A percentile compares a stretch with the other conserved stretches of the same genome.
Evolutionary conservation across 2,888 invertebrate genomes (phyloP).

Genomic region (Lithophane leautieri): DNA sequence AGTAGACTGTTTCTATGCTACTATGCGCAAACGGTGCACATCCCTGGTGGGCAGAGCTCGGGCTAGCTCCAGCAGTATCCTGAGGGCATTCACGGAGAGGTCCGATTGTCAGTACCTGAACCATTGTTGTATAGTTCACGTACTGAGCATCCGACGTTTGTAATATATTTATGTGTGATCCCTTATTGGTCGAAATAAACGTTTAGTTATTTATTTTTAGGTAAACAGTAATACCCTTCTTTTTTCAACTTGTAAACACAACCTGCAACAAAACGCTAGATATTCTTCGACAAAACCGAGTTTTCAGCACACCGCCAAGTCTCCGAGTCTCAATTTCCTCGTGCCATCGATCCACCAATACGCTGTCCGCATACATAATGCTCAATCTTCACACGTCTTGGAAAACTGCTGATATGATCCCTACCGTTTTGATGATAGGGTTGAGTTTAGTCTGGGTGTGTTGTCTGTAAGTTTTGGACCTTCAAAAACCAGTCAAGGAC

Average conservation of each 20-base stretch:
- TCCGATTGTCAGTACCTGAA: too few relatives aligned
- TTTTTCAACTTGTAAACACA: neutral
- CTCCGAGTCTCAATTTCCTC: constrained; percentile 74
- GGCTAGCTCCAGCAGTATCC: neutral
- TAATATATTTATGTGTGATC: too few relatives aligned
- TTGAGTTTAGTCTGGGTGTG: constrained; percentile 11
- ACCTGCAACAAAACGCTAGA: constrained; percentile 6
- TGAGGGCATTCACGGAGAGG: neutral
- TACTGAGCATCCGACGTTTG: too few relatives aligned
- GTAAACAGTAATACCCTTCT: neutral
- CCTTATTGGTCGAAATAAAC: too few relatives aligned
- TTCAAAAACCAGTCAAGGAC: constrained; percentile 75
- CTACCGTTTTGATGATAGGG: neutral
- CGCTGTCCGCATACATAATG: constrained; percentile 80
- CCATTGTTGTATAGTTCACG: too few relatives aligned
- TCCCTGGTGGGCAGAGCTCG: neutral
- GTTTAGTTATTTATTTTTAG: neutral
- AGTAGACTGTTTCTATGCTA: neutral
- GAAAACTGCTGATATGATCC: neutral
- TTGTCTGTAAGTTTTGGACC: constrained; percentile 33
- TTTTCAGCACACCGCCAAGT: constrained; percentile 53
- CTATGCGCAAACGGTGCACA: neutral
- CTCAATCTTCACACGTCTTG: constrained; percentile 30
- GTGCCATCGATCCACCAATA: constrained; percentile 80
- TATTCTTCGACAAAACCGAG: constrained; percentile 53